Percentiles rank a stretch among this genome's conserved stretches.
These are phyloP conservation scores for Phoenicopterus ruber DNA, from an alignment of 2,113 vertebrate species.

Conservation along the genomic window DNA sequence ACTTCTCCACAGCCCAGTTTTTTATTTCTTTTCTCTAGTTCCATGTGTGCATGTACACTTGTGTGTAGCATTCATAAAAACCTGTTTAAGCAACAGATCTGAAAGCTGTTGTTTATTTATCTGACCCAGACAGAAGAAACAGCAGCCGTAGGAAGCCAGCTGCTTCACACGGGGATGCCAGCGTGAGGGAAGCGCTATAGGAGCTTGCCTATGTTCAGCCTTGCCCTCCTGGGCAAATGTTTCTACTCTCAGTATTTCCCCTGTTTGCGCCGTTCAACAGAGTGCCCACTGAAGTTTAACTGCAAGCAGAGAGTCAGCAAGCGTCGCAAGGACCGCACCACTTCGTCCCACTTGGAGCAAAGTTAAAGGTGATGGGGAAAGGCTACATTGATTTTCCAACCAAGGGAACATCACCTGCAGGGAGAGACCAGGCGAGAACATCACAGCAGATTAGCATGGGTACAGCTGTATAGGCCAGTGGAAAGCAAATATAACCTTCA, in stretches of 20 bases:
- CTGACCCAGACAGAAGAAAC: neutral
- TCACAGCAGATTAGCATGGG: neutral
- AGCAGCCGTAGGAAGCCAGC: neutral
- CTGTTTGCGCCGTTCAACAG: neutral
- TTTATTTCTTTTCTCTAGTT: neutral
- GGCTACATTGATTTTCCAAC: neutral
- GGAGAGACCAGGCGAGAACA: neutral
- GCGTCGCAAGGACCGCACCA: rapidly evolving
- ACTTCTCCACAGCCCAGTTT: neutral
- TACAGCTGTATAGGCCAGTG: neutral
- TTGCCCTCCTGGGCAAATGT: neutral
- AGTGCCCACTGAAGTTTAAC: neutral
- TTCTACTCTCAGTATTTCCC: neutral
- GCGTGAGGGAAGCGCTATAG: neutral
- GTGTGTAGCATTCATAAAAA: neutral
- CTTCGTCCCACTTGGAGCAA: neutral
- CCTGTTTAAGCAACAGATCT: neutral
- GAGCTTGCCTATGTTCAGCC: neutral
- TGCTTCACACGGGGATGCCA: neutral
- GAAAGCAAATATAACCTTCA: neutral
- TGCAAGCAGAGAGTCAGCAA: neutral
- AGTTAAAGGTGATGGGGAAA: neutral
- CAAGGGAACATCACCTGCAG: neutral
- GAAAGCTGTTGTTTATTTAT: neutral
- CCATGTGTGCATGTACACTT: neutral